Percentiles rank a stretch among this genome's conserved stretches.
These are phyloP conservation scores for Desoria tigrina DNA, from an alignment of 2,888 invertebrate species.

Conservation along the genomic window DNA sequence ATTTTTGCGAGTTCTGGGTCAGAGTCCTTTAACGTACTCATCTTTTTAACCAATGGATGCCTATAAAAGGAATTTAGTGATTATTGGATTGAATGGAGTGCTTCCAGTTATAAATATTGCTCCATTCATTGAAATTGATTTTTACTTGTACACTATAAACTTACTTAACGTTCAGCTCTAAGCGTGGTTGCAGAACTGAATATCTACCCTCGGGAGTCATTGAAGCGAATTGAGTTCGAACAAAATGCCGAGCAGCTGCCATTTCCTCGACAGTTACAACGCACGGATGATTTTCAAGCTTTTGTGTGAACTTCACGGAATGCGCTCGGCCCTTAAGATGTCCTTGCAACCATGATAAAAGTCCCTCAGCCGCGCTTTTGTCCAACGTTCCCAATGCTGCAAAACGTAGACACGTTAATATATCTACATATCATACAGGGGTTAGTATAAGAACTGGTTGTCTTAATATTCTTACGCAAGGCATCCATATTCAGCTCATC, in stretches of 20 bases:
- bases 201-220: conserved; percentile 82
- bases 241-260: conserved; percentile 93
- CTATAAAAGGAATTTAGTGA: conserved; percentile 59
- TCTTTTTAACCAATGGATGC: conserved; percentile 86
- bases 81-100: background rate
- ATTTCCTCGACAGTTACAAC: conserved; percentile 94
- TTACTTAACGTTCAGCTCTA: conserved; percentile 92
- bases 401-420: too few relatives aligned
- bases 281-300: conserved; percentile 87
- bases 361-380: conserved; percentile 72
- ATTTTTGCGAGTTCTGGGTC: conserved; percentile 81
- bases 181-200: conserved; percentile 81
- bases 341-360: conserved; percentile 74
- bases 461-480: conserved; percentile 65
- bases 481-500: conserved; percentile 64
- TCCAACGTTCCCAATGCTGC: conserved; percentile 72
- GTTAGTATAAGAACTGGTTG: too few relatives aligned
- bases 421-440: too few relatives aligned
- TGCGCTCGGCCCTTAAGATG: conserved; percentile 67
- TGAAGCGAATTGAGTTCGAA: conserved; percentile 81
- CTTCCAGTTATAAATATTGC: background rate
- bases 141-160: conserved; percentile 47
- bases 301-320: conserved; percentile 78
- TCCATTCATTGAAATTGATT: background rate
- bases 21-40: conserved; percentile 70